phyloP scores from a whole-genome alignment of 2,888 invertebrate genomes.

The Buathra laborator region DNA sequence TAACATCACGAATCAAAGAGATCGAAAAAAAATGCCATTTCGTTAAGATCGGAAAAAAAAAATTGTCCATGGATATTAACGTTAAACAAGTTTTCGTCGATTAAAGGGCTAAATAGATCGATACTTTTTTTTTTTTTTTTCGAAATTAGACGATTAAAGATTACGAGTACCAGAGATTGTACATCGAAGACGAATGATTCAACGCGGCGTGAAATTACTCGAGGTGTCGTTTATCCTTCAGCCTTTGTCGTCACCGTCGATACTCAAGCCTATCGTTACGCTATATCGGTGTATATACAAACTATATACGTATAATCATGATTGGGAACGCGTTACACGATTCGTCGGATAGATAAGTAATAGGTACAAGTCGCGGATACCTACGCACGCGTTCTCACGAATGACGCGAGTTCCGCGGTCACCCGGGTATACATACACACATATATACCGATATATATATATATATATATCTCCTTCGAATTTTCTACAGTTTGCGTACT shows the following conservation, averaged over 20 bases:
- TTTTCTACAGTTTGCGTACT: not conserved
- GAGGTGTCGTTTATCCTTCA: not conserved
- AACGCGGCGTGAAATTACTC: not conserved
- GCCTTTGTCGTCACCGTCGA: not conserved
- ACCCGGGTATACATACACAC: not conserved
- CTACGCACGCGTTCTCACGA: constrained; percentile 56
- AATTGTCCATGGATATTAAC: too few species aligned
- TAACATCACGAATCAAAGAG: too few species aligned
- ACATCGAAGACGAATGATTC: not conserved
- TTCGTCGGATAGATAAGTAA: constrained; percentile 49
- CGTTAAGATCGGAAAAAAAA: too few species aligned
- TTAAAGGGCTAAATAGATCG: too few species aligned
- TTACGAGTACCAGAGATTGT: not conserved
- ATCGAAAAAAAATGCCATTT: too few species aligned
- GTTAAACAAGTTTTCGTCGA: too few species aligned
- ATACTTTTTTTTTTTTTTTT: too few species aligned
- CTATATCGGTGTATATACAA: not conserved
- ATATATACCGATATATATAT: not conserved
- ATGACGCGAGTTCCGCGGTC: not conserved
- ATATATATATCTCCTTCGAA: not conserved
- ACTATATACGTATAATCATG: not conserved
- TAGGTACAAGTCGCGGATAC: constrained; percentile 45
- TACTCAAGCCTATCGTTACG: not conserved
- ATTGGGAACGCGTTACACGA: constrained; percentile 38
- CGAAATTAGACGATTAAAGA: not conserved